Base-by-base conservation (phyloP, 2,797 vertebrate species). In the Apodemus agrarius region DNA sequence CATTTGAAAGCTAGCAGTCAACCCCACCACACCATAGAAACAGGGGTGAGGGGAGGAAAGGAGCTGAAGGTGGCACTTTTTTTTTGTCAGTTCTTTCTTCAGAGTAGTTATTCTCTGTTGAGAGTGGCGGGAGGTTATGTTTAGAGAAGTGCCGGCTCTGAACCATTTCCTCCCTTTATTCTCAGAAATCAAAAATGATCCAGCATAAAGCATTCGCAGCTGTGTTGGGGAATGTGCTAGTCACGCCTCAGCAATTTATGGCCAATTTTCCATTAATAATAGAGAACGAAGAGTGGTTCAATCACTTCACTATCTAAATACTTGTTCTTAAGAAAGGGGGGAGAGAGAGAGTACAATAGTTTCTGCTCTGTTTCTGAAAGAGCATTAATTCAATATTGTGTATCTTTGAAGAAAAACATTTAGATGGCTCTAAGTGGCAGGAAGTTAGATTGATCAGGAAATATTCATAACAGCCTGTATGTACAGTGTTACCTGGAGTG, bases 231-330 rank as follows among this genome's bases (percentile, higher is more conserved):
- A 97, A 98, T 96, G 97, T 98, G 97, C 89, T 96, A 97, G 98
- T 98, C 98, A 98, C 74, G 98, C 98, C 98, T 98, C 94, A 31
- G 97, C 98, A 98, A 98, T 98, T 98, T 98, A 98, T 97, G 97
- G 97, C 98, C 98, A 98, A 98, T 98, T 98, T 98, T 93, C 98
- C 97, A 98, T 98, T 98, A 98, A 98, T 98, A 98, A 98, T 97
- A 98, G 97, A 98, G 98, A 98, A 98, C 98, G 91, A 97, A 98
- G 95, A 95, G 91, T 91, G 95, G 97, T 98, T 98, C 98, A 98
- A 98, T 98, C 97, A 98, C 96, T 98, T 97, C 97, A 96, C 72
- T 82, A 98, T 98, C 97, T 97, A 98, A 98, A 98, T 83, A 34
- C 88, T 97, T 1, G 0, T 93, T 98, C 97, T 98, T 97, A 98